phyloP scores from a whole-genome alignment of 2,113 vertebrate genomes.

The Prunella fulvescens region DNA sequence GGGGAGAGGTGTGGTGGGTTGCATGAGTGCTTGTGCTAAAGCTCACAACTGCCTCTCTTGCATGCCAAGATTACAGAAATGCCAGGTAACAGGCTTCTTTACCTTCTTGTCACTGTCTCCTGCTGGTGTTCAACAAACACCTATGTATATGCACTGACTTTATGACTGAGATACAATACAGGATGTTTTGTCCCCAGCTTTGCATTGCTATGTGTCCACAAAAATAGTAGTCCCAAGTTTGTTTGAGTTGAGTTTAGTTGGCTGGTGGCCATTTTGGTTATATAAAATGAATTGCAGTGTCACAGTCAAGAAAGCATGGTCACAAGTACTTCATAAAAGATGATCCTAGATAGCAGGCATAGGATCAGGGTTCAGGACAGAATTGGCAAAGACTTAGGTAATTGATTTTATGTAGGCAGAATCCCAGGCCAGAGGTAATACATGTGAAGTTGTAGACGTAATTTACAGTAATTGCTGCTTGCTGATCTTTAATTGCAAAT shows the following conservation, averaged over 20 bases:
- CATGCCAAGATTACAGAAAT: too few relatives aligned
- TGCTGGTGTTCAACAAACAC: too few relatives aligned
- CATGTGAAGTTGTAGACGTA: accelerated
- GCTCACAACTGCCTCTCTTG: too few relatives aligned
- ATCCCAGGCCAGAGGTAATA: not conserved
- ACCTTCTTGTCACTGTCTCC: too few relatives aligned
- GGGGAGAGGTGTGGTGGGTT: not conserved
- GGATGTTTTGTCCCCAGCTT: not conserved
- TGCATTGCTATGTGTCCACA: not conserved
- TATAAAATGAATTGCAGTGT: not conserved
- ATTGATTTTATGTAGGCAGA: not conserved
- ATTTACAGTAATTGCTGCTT: not conserved
- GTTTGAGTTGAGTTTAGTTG: not conserved
- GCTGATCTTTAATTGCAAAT: not conserved
- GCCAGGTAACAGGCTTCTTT: too few relatives aligned
- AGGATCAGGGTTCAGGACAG: not conserved
- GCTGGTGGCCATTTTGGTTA: not conserved
- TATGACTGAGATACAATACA: too few relatives aligned
- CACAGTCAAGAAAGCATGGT: not conserved
- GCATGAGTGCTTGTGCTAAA: not conserved
- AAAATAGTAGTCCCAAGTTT: not conserved
- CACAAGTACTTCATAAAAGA: not conserved
- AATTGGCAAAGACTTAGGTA: not conserved
- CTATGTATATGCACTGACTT: too few relatives aligned
- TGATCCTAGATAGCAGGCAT: not conserved